phyloP scores from a whole-genome alignment of 2,113 vertebrate species.

The Corythoichthys intestinalis region DNA sequence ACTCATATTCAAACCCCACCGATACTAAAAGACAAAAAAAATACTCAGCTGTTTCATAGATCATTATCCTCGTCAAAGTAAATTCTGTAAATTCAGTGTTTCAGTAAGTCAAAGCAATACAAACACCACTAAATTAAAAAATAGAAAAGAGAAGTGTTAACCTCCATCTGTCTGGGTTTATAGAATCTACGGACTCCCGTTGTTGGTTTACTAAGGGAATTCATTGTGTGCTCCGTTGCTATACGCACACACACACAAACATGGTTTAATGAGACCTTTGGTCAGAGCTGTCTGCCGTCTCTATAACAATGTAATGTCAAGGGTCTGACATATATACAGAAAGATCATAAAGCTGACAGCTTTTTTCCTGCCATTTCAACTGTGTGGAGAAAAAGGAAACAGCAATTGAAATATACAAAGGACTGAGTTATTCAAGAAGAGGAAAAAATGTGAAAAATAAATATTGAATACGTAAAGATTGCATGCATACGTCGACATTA shows the following conservation, averaged over 20 bases:
- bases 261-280: conserved; percentile 1
- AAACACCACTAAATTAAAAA: not conserved
- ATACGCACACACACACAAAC: conserved; percentile 9
- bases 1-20: conserved; percentile 96
- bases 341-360: not conserved
- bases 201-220: not conserved
- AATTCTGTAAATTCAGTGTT: not conserved
- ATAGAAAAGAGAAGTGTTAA: not conserved
- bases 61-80: not conserved
- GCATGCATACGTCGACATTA: no score
- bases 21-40: conserved; percentile 77
- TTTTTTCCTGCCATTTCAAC: not conserved
- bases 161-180: conserved; percentile 11
- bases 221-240: not conserved
- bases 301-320: conserved; percentile 15
- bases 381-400: not conserved
- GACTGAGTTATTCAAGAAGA: not conserved
- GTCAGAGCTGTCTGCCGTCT: conserved; percentile 10
- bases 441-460: not conserved
- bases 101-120: conserved; percentile 1
- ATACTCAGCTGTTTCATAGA: not conserved
- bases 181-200: conserved; percentile 6
- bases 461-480: not conserved
- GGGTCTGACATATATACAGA: conserved; percentile 4
- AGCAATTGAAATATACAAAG: not conserved